Conservation (phyloP, 2,113 vertebrate species). For the Hippoglossus stenolepis region DNA sequence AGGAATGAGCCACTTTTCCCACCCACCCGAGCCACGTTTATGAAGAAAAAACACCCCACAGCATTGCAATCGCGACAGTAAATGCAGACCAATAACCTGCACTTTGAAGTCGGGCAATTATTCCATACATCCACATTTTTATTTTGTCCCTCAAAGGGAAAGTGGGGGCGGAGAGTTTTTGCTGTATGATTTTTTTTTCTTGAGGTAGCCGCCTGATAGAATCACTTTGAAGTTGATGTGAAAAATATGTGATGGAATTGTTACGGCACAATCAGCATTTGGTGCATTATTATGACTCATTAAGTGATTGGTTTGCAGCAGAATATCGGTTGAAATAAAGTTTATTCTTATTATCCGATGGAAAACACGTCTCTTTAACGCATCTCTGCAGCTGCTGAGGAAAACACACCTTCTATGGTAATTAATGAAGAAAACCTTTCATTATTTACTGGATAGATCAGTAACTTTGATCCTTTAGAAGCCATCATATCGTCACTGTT, state of each 20-base stretch:
- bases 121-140: conserved; percentile 69
- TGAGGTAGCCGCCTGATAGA: conserved; percentile 53
- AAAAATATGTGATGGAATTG: conserved; percentile 65
- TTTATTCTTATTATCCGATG: not conserved
- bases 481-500: conserved; percentile 51
- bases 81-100: conserved; percentile 69
- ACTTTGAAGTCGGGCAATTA: conserved; percentile 78
- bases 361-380: conserved; percentile 15
- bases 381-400: conserved; percentile 19
- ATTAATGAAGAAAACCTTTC: conserved; percentile 19
- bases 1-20: conserved; percentile 35
- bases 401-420: not conserved
- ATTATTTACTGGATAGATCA: conserved; percentile 51
- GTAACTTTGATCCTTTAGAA: conserved; percentile 56
- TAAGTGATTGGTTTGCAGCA: conserved; percentile 21
- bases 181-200: conserved; percentile 54
- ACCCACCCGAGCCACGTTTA: conserved; percentile 43
- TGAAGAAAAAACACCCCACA: conserved; percentile 56
- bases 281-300: conserved; percentile 25
- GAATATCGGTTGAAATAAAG: conserved; percentile 3
- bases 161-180: conserved; percentile 29
- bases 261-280: conserved; percentile 33
- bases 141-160: conserved; percentile 60
- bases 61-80: conserved; percentile 51
- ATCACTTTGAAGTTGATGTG: conserved; percentile 69